Conservation (phyloP, 23 tunicate genomes). For the Trididemnum clinides region DNA sequence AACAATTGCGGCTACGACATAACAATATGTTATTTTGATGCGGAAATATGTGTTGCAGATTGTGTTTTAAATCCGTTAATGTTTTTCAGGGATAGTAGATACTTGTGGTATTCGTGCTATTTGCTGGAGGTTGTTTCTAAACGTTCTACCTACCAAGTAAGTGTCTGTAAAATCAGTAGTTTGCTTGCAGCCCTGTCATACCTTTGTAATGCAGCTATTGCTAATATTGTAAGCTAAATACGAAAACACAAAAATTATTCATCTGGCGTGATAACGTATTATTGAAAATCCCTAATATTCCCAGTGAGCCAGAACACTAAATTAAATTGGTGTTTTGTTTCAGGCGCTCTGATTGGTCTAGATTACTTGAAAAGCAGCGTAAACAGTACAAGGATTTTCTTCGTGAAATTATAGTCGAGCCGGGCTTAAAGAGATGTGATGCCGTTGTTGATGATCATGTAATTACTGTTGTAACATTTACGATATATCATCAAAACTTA, state of each 20-base stretch:
- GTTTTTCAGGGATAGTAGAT: conserved; percentile 74
- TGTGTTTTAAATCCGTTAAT: no score
- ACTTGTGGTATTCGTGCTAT: conserved; percentile 87
- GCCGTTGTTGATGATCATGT: conserved; percentile 76
- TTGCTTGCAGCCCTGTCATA: no score
- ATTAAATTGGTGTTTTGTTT: not conserved
- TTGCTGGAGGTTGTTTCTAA: conserved; percentile 77
- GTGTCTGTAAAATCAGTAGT: not conserved
- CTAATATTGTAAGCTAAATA: no score
- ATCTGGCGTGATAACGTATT: no score
- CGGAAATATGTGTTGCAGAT: no score
- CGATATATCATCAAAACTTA: no score
- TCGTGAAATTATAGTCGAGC: conserved; percentile 70
- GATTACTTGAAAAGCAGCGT: conserved; percentile 37
- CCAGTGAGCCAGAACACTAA: no score
- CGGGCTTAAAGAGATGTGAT: conserved; percentile 65
- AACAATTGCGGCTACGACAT: no score
- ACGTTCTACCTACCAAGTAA: conserved; percentile 60
- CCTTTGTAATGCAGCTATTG: not conserved
- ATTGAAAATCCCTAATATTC: no score
- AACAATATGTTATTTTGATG: no score
- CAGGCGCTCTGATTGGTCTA: conserved; percentile 58
- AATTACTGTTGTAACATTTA: no score
- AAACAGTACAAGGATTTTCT: conserved; percentile 68
- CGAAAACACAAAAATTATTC: no score